Conservation (phyloP, 2,797 vertebrate species). For the Galaxias olidus region DNA sequence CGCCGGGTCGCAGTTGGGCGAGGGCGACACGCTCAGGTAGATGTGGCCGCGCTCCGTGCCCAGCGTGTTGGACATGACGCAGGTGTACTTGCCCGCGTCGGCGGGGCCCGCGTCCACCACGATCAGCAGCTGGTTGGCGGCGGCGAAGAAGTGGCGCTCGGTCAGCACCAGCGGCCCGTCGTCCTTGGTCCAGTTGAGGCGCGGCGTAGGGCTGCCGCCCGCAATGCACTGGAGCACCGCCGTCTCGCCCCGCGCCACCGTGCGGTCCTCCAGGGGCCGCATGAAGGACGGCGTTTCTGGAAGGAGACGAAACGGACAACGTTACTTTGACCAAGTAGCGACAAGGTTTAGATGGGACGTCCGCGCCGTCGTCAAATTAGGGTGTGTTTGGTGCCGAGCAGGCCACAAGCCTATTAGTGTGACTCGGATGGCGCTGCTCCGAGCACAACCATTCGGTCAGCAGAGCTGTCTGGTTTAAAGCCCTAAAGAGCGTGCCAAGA, state of each 20-base stretch:
- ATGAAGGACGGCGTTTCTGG: slow-evolving; percentile 94
- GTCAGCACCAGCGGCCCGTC: slow-evolving; percentile 89
- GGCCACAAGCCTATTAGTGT: too few species aligned
- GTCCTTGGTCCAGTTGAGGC: slow-evolving; percentile 97
- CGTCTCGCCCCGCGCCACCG: slow-evolving; percentile 92
- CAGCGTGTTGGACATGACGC: slow-evolving; percentile 95
- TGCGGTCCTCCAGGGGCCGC: slow-evolving; percentile 86
- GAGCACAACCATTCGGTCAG: too few species aligned
- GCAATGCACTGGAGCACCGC: slow-evolving; percentile 97
- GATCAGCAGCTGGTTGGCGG: slow-evolving; percentile 94
- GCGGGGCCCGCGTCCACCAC: slow-evolving; percentile 89
- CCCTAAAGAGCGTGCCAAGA: too few species aligned
- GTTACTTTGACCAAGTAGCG: slow-evolving; percentile 21
- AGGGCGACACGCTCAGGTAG: slow-evolving; percentile 86
- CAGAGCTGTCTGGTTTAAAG: too few species aligned
- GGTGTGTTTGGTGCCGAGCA: too few species aligned
- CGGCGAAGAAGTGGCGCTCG: slow-evolving; percentile 96
- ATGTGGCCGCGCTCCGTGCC: slow-evolving; percentile 93
- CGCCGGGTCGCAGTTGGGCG: slow-evolving; percentile 87
- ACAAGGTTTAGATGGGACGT: too few species aligned
- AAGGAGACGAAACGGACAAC: slow-evolving; percentile 27
- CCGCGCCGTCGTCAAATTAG: too few species aligned
- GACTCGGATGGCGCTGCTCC: too few species aligned
- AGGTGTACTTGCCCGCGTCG: slow-evolving; percentile 94
- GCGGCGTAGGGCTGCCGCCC: slow-evolving; percentile 90